phyloP scores from a whole-genome alignment of 1,140 invertebrate genomes.

The Oscheius sp. region DNA sequence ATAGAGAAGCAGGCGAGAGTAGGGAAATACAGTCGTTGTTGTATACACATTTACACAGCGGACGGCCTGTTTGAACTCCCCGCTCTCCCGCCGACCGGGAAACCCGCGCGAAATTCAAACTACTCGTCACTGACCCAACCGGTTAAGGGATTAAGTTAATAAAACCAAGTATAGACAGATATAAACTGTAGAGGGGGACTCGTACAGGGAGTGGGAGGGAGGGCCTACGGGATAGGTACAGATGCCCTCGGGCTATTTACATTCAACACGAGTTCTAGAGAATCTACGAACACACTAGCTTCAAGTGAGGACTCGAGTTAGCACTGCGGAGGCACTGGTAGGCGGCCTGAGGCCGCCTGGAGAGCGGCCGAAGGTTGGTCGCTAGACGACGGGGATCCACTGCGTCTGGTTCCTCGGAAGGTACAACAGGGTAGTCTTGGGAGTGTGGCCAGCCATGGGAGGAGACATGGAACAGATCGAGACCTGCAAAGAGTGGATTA shows the following conservation, averaged over 20 bases:
- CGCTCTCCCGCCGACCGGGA: background rate
- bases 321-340: background rate
- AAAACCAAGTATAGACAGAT: slow-evolving; percentile 8
- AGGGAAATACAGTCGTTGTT: background rate
- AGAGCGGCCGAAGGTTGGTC: background rate
- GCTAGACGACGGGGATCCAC: slow-evolving; percentile 46
- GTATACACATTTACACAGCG: background rate
- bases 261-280: too few relatives aligned
- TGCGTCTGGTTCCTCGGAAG: slow-evolving; percentile 38
- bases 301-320: background rate
- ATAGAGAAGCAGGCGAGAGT: slow-evolving; percentile 3
- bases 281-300: background rate
- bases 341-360: background rate
- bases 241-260: too few relatives aligned
- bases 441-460: slow-evolving; percentile 18
- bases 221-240: background rate
- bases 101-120: slow-evolving; percentile 4
- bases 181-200: background rate
- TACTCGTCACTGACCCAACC: slow-evolving; percentile 8
- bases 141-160: slow-evolving; percentile 4
- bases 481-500: slow-evolving; percentile 13
- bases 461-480: slow-evolving; percentile 14
- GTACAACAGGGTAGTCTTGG: slow-evolving; percentile 39
- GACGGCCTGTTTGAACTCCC: background rate
- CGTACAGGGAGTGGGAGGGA: background rate